Conservation (phyloP, 53 echinoderm and acorn worm species). For the Apostichopus leukothele region DNA sequence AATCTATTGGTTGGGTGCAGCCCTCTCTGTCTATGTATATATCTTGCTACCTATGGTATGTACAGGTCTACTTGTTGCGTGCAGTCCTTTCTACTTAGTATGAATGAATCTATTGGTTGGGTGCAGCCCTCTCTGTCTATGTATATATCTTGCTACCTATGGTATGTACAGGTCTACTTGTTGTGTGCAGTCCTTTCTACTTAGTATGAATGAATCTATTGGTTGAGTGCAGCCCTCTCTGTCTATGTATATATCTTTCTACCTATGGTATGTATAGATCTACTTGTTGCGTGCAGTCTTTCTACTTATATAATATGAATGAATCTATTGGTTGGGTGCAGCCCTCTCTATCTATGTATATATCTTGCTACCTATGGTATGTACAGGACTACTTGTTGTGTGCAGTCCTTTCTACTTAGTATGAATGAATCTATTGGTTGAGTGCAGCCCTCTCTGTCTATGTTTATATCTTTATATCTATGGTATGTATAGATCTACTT, state of each 20-base stretch:
- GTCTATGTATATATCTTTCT: neutral
- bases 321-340: neutral
- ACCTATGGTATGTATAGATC: constrained; percentile 40
- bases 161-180: constrained; percentile 20
- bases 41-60: too few relatives aligned
- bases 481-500: too few relatives aligned
- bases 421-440: too few relatives aligned
- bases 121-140: constrained; percentile 26
- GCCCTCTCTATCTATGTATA: constrained; percentile 24
- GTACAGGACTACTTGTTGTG: neutral
- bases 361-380: constrained; percentile 35
- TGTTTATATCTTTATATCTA: too few relatives aligned
- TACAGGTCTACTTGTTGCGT: neutral
- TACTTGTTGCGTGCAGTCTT: too few relatives aligned
- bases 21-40: constrained; percentile 46
- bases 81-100: too few relatives aligned
- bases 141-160: too few relatives aligned
- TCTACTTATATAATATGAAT: too few relatives aligned
- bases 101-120: too few relatives aligned
- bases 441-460: too few relatives aligned
- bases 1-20: constrained; percentile 11
- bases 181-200: too few relatives aligned
- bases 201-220: neutral
- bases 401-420: too few relatives aligned
- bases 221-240: constrained; percentile 30